Conservation (phyloP, 2,113 vertebrate species). For the Marmota flaviventris region DNA sequence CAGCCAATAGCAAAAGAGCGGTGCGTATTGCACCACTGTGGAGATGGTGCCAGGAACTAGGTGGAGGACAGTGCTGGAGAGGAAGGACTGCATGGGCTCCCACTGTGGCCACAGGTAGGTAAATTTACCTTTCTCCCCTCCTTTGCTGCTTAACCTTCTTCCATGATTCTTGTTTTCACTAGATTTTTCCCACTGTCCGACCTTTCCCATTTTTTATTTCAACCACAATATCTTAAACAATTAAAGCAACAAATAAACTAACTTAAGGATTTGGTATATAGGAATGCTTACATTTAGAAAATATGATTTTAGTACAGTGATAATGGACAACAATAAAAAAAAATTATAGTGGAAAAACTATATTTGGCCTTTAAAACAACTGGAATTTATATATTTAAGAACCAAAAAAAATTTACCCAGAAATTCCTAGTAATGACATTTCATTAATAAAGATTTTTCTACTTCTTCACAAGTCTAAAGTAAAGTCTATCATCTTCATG, state of each 20-base stretch:
- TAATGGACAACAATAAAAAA: not conserved
- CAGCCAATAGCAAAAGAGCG: not conserved
- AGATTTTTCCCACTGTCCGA: not conserved
- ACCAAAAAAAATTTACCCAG: not conserved
- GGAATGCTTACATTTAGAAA: slow-evolving; percentile 5
- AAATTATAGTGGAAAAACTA: not conserved
- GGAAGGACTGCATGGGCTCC: not conserved
- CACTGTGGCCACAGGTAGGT: not conserved
- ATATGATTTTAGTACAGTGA: not conserved
- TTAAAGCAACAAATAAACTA: not conserved
- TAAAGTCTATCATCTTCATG: not conserved
- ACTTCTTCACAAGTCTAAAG: slow-evolving; percentile 7
- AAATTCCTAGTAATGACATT: slow-evolving; percentile 12
- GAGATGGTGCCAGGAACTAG: accelerated
- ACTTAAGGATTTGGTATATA: not conserved
- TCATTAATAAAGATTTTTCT: not conserved
- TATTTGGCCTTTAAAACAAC: not conserved
- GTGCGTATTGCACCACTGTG: not conserved
- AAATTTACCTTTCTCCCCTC: not conserved
- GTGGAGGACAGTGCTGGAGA: not conserved
- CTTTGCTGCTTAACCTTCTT: not conserved
- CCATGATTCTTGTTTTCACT: not conserved
- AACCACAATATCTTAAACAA: not conserved
- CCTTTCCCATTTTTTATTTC: not conserved
- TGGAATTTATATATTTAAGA: not conserved